These are phyloP conservation scores for Serilophus lunatus DNA, from an alignment of 2,113 vertebrate genomes.

Conservation along the genomic window DNA sequence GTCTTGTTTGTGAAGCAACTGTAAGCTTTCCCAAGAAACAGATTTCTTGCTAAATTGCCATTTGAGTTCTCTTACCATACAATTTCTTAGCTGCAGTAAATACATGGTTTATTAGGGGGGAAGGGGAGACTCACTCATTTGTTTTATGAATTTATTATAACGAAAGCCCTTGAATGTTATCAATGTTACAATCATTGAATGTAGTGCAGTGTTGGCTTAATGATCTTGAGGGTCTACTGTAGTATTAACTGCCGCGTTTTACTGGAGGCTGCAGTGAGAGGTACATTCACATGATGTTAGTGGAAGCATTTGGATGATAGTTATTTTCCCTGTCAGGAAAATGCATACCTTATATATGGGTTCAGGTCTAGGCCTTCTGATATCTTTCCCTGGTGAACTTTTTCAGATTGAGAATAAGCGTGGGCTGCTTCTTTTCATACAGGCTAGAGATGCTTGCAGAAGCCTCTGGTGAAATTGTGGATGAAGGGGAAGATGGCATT, in stretches of 20 bases:
- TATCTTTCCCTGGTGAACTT: neutral
- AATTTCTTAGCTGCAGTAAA: neutral
- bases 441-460: constrained; percentile 74
- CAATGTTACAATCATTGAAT: neutral
- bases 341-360: neutral
- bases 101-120: neutral
- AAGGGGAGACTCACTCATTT: neutral
- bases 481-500: constrained; percentile 38
- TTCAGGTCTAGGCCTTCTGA: neutral
- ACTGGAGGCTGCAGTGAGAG: neutral
- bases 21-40: neutral
- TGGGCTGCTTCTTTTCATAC: neutral
- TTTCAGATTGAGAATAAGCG: neutral
- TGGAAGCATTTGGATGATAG: neutral
- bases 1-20: neutral
- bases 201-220: neutral
- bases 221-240: neutral
- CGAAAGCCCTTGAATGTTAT: neutral
- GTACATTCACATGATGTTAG: neutral
- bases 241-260: neutral
- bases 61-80: neutral
- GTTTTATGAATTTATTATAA: neutral
- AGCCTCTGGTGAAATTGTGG: constrained; percentile 40
- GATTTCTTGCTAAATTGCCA: neutral
- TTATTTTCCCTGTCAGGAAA: neutral